Percentiles rank a stretch among this genome's conserved stretches.
phyloP scores from a whole-genome alignment of 2,888 invertebrate species.

The Teleiodes luculella region DNA sequence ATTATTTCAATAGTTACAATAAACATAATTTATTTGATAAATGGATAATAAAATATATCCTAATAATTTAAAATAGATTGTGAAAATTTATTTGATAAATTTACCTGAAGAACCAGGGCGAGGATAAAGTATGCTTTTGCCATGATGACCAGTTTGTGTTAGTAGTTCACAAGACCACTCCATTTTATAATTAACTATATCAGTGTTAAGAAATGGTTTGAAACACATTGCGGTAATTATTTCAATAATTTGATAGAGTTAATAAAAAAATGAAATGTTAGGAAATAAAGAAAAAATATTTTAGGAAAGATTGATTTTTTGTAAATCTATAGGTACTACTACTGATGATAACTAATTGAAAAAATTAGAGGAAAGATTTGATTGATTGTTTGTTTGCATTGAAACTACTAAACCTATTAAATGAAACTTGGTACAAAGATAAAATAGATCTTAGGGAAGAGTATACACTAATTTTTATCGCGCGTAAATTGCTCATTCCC shows the following conservation, averaged over 20 bases:
- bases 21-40: too few relatives aligned
- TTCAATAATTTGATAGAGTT: conserved; percentile 23
- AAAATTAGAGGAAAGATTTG: background rate
- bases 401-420: background rate
- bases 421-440: too few relatives aligned
- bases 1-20: too few relatives aligned
- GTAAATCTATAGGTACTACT: too few relatives aligned
- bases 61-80: too few relatives aligned
- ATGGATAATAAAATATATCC: too few relatives aligned
- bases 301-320: too few relatives aligned
- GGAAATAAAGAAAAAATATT: background rate
- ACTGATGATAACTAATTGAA: background rate
- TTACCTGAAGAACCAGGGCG: conserved; percentile 62
- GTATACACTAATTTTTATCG: too few relatives aligned
- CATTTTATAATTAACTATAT: conserved; percentile 52
- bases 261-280: background rate
- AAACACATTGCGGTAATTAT: conserved; percentile 32
- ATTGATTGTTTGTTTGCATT: background rate
- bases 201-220: conserved; percentile 46
- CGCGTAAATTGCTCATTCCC: too few relatives aligned
- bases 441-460: too few relatives aligned
- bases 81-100: too few relatives aligned
- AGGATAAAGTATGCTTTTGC: conserved; percentile 50
- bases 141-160: conserved; percentile 41
- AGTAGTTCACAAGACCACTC: conserved; percentile 22